A percentile compares a stretch with the other conserved stretches of the same genome.
These are phyloP conservation scores for Lepidocolaptes lacrymiger DNA, from an alignment of 2,797 vertebrate genomes.

Conservation along the genomic window DNA sequence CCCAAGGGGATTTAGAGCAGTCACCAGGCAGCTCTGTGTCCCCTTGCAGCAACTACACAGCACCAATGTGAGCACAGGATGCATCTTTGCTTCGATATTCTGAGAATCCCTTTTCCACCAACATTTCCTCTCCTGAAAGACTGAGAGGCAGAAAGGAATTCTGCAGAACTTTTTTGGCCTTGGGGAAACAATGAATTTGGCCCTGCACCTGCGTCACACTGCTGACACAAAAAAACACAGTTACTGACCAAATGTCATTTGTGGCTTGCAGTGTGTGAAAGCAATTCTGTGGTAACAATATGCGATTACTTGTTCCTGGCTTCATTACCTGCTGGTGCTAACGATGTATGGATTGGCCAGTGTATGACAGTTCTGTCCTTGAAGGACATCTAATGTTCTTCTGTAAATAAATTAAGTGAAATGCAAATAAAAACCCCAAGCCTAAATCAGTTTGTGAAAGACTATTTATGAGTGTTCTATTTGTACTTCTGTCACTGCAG, in stretches of 20 bases:
- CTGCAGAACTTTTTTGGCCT: neutral
- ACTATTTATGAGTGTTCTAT: slow-evolving; percentile 27
- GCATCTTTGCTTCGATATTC: neutral
- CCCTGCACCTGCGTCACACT: neutral
- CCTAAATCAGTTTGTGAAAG: slow-evolving; percentile 29
- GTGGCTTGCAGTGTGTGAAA: neutral
- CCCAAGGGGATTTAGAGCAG: neutral
- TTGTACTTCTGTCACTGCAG: slow-evolving; percentile 67
- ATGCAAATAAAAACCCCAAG: neutral
- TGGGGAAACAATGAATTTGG: neutral
- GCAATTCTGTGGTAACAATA: neutral
- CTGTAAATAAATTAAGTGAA: slow-evolving; percentile 43
- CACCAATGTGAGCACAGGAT: rapidly evolving
- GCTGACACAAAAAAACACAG: neutral
- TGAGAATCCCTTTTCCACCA: neutral
- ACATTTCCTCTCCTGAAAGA: neutral
- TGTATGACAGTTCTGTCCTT: neutral
- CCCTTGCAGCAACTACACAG: neutral
- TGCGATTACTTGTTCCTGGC: neutral
- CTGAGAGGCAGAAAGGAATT: neutral
- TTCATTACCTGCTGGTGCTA: slow-evolving; percentile 4
- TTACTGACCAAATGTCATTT: neutral
- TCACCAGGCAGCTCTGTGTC: neutral
- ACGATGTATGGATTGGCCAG: neutral
- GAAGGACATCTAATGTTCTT: slow-evolving; percentile 2